A percentile compares a stretch with the other conserved stretches of the same genome.
Conservation (phyloP, 2,888 invertebrate species). For the Lysandra bellargus region DNA sequence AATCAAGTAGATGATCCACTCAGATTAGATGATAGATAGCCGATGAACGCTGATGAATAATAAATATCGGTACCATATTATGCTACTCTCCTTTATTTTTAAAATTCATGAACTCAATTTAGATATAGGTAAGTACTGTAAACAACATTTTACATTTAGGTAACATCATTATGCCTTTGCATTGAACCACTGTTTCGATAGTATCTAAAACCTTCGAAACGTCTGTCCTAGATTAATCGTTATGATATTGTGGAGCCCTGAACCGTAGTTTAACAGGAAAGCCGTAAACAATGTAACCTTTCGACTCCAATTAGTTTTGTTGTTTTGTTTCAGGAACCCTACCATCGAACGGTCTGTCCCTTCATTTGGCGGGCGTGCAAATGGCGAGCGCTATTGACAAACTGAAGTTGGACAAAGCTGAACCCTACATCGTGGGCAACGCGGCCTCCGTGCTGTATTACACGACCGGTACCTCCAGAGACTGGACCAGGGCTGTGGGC, state of each 20-base stretch:
- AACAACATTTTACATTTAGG: background rate
- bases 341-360: slow-evolving; percentile 73
- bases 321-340: slow-evolving; percentile 55
- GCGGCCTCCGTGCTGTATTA: slow-evolving; percentile 79
- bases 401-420: slow-evolving; percentile 62
- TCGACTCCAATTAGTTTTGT: background rate
- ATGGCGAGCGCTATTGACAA: slow-evolving; percentile 70
- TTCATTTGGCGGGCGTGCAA: slow-evolving; percentile 64
- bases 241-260: slow-evolving; percentile 4
- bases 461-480: slow-evolving; percentile 84
- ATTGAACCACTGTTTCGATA: slow-evolving; percentile 11
- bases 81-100: background rate
- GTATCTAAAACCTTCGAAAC: slow-evolving; percentile 5
- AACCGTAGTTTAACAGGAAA: slow-evolving; percentile 14
- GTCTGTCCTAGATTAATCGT: slow-evolving; percentile 16
- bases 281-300: slow-evolving; percentile 6
- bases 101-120: background rate
- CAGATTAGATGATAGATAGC: no score
- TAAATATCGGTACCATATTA: no score
- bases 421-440: slow-evolving; percentile 78
- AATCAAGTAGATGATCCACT: no score
- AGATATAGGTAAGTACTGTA: background rate
- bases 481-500: slow-evolving; percentile 82
- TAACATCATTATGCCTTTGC: background rate
- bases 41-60: no score